Evolutionary conservation across 92 coral and sea anemone species (phyloP).

Genomic region (Zoanthus sansibaricus): DNA sequence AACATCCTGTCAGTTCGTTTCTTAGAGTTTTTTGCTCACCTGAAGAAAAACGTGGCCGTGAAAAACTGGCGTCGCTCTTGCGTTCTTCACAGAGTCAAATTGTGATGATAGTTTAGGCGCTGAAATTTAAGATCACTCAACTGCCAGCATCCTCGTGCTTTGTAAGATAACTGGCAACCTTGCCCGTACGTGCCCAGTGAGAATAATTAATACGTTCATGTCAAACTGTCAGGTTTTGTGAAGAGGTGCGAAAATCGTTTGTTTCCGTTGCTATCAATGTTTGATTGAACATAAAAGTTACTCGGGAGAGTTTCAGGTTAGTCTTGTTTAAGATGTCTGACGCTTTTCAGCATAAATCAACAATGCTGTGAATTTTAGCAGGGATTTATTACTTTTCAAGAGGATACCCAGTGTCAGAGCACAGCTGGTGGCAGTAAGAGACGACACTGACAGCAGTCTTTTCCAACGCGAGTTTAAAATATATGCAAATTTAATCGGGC

Average conservation of each 20-base stretch:
- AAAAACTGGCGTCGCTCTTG: neutral
- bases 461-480: neutral
- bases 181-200: constrained; percentile 66
- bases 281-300: constrained; percentile 1
- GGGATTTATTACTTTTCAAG: constrained; percentile 27
- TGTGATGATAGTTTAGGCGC: neutral
- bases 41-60: neutral
- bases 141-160: constrained; percentile 34
- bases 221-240: constrained; percentile 58
- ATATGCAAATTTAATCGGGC: constrained; percentile 33
- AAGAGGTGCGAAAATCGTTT: constrained; percentile 44
- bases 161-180: constrained; percentile 38
- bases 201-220: constrained; percentile 62
- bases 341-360: neutral
- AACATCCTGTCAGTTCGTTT: constrained; percentile 23
- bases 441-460: neutral
- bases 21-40: constrained; percentile 13
- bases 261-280: constrained; percentile 30
- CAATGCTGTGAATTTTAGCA: constrained; percentile 30
- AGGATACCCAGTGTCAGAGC: neutral
- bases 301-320: neutral
- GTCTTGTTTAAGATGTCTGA: neutral
- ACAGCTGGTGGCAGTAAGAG: neutral
- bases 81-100: constrained; percentile 5
- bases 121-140: constrained; percentile 37